Evolutionary conservation across 1,140 invertebrate species (phyloP).

Genomic region (Pristionchus pacificus): DNA sequence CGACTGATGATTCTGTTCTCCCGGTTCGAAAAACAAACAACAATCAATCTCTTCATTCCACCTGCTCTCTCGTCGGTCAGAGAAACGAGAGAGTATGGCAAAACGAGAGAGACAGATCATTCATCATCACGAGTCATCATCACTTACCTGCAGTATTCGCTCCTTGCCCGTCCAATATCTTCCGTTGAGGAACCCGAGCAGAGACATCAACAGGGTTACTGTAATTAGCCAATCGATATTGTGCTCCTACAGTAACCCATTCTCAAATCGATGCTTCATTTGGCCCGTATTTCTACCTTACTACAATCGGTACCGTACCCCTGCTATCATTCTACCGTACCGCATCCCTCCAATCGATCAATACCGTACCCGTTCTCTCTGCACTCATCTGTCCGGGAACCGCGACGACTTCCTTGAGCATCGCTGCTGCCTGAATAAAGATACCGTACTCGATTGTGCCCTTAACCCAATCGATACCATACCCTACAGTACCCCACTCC

Average conservation of each 20-base stretch:
- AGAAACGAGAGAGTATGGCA: not conserved
- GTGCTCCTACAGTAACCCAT: not conserved
- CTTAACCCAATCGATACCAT: not conserved
- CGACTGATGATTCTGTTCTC: not conserved
- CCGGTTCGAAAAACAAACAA: not conserved
- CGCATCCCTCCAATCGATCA: not conserved
- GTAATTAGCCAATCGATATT: constrained; percentile 5
- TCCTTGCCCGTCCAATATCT: constrained; percentile 37
- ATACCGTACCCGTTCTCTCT: not conserved
- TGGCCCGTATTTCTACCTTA: not conserved
- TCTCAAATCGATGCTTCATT: not conserved
- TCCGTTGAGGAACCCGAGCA: constrained; percentile 24
- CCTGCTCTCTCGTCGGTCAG: not conserved
- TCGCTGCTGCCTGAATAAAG: constrained; percentile 70
- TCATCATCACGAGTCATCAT: too few relatives aligned
- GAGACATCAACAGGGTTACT: constrained; percentile 7
- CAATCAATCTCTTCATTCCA: too few relatives aligned
- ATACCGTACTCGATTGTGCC: too few relatives aligned
- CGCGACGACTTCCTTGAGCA: constrained; percentile 69
- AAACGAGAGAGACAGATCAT: too few relatives aligned
- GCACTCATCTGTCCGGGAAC: constrained; percentile 1
- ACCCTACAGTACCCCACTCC: not conserved
- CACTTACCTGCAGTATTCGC: constrained; percentile 12
- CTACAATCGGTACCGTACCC: not conserved
- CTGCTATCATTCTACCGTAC: too few relatives aligned